Evolutionary conservation across 2,113 vertebrate genomes (phyloP), one percentile per base, ranked within the genome.

Genomic region (Sander lucioperca): DNA sequence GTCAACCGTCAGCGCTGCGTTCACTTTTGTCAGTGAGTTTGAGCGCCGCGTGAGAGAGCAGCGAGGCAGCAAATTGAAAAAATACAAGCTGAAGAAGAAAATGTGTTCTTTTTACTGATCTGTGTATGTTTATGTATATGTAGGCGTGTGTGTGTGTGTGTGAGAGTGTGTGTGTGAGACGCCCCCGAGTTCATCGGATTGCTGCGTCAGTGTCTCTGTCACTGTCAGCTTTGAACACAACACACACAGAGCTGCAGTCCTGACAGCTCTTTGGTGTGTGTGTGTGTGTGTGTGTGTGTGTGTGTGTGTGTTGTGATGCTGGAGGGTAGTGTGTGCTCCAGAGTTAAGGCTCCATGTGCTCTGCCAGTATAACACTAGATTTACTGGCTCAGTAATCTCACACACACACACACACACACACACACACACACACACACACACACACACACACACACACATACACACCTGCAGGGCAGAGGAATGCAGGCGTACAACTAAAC

Each of bases 51-150:
- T 73, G 73, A 71, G 61, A 39, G 73, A 82, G 77, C 91, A 86
- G 80, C 73, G 74, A 92, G 88, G 88, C 90, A 85, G 86, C 85
- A 94, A 94, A 94, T 89, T 93, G 88, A 62, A 39, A 92, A 90
- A 92, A 89, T 84, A 89, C 79, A 70, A 89, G 69, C 83, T 74
- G 82, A 72, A 81, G 86, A 85, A 19, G 62, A 75, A 88, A 80
- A 93, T 90, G 86, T 90, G 84, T 84, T 86, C 65, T 78, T 89
- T 79, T 85, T 68, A 73, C 63, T 70, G 71, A 76, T 73, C 43
- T 80, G 25, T 82, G 47, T n/a, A n/a, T n/a, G n/a, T 71, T 33
- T 33, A 33, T 33, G 33, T 33, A 33, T 33, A 33, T 33, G 33
- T 6, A 33, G 33, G 33, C 6, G 0, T 81, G 74, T 61, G 51